Percentiles rank a stretch among this genome's conserved stretches.
Conservation (phyloP, 2,888 invertebrate genomes). For the Epinotia ramella region DNA sequence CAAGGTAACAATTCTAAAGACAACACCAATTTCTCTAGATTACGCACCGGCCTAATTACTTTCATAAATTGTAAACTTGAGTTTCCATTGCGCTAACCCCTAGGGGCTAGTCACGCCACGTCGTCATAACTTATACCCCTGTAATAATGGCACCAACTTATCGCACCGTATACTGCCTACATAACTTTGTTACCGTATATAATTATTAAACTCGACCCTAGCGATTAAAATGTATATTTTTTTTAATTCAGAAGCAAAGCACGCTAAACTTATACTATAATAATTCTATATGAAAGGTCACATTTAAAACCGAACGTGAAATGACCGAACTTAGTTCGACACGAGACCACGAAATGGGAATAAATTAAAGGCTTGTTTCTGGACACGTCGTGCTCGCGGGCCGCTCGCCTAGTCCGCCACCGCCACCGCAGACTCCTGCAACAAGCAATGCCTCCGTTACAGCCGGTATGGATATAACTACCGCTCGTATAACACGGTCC, state of each 20-base stretch:
- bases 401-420: conserved; percentile 65
- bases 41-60: conserved; percentile 20
- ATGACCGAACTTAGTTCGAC: conserved; percentile 80
- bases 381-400: conserved; percentile 55
- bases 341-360: conserved; percentile 76
- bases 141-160: conserved; percentile 86
- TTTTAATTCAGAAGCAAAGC: conserved; percentile 84
- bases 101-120: conserved; percentile 69
- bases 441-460: conserved; percentile 34
- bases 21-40: conserved; percentile 23
- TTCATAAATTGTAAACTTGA: conserved; percentile 21
- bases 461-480: not conserved
- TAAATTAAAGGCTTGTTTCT: conserved; percentile 80
- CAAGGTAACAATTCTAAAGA: conserved; percentile 21
- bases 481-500: not conserved
- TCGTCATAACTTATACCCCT: conserved; percentile 81
- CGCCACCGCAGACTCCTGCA: conserved; percentile 72
- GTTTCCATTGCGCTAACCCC: conserved; percentile 50
- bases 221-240: conserved; percentile 83
- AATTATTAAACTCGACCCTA: conserved; percentile 80
- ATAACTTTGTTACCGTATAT: conserved; percentile 82
- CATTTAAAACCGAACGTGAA: conserved; percentile 75
- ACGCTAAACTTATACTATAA: conserved; percentile 84
- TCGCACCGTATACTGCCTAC: conserved; percentile 85
- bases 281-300: conserved; percentile 78